These are phyloP conservation scores for Coelopa pilipes DNA, from an alignment of 2,888 invertebrate species.

Conservation along the genomic window DNA sequence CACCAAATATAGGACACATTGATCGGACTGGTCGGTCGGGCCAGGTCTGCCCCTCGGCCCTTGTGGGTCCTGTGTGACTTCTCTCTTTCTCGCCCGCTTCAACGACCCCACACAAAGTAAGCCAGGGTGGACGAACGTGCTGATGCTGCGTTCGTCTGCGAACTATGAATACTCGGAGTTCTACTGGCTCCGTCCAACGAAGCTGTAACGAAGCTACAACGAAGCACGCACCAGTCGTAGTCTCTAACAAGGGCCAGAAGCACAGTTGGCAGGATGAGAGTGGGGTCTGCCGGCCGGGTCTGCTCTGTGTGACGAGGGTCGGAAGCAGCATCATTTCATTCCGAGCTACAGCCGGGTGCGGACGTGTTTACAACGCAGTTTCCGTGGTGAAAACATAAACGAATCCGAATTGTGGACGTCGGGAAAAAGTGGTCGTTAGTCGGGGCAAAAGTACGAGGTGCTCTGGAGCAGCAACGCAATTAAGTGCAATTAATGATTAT, in stretches of 20 bases:
- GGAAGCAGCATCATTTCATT: conserved; percentile 53
- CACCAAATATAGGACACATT: no score
- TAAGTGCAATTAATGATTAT: conserved; percentile 7
- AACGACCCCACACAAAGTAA: not conserved
- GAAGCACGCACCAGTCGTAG: not conserved
- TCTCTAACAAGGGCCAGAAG: not conserved
- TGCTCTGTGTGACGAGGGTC: no score
- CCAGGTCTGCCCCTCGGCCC: no score
- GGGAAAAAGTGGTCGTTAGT: not conserved
- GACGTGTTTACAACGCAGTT: conserved; percentile 50
- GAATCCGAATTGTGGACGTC: not conserved
- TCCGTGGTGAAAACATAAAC: not conserved
- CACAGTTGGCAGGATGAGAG: not conserved
- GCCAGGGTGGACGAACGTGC: not conserved
- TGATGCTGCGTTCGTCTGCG: not conserved
- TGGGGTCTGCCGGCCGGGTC: not conserved
- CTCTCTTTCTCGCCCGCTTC: no score
- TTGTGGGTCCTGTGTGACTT: no score
- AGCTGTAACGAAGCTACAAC: not conserved
- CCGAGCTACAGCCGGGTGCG: conserved; percentile 57
- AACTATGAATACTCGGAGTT: conserved; percentile 15
- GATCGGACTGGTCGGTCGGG: no score
- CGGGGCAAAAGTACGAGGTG: not conserved
- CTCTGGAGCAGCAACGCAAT: not conserved
- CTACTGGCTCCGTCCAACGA: not conserved